Evolutionary conservation across 1,140 invertebrate species (phyloP).

Genomic region (Phocides pigmalion): DNA sequence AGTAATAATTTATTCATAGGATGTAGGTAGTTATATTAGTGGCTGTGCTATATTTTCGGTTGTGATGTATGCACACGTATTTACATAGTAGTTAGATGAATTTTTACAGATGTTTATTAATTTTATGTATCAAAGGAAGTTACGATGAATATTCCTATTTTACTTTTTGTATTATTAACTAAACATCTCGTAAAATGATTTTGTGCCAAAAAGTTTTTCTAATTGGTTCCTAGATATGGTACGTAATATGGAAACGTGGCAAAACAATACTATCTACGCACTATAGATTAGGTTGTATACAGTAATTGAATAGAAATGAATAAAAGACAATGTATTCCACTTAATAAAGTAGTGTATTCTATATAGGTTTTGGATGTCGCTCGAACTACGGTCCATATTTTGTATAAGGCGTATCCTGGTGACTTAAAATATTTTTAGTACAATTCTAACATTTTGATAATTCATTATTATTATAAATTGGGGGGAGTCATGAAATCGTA

Average conservation of each 20-base stretch:
- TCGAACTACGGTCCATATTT: too few species aligned
- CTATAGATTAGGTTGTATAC: too few species aligned
- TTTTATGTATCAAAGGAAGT: neutral
- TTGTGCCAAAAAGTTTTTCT: conserved; percentile 4
- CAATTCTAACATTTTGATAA: too few species aligned
- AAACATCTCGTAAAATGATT: neutral
- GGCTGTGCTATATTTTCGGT: conserved; percentile 37
- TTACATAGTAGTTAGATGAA: conserved; percentile 9
- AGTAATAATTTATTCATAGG: conserved; percentile 32
- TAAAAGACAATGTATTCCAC: neutral
- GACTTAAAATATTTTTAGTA: too few species aligned
- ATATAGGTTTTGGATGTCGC: too few species aligned
- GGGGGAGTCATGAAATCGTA: too few species aligned
- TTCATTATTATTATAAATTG: too few species aligned
- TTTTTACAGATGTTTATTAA: conserved; percentile 8
- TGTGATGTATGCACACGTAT: conserved; percentile 36
- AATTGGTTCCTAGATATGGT: neutral
- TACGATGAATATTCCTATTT: neutral
- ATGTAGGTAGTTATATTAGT: conserved; percentile 25
- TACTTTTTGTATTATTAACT: neutral
- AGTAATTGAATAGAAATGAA: neutral
- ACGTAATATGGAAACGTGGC: neutral
- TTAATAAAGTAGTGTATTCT: neutral
- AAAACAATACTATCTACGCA: neutral
- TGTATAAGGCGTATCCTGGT: too few species aligned